phyloP scores from a whole-genome alignment of 2,888 invertebrate genomes.

The Perizoma flavofasciatum region DNA sequence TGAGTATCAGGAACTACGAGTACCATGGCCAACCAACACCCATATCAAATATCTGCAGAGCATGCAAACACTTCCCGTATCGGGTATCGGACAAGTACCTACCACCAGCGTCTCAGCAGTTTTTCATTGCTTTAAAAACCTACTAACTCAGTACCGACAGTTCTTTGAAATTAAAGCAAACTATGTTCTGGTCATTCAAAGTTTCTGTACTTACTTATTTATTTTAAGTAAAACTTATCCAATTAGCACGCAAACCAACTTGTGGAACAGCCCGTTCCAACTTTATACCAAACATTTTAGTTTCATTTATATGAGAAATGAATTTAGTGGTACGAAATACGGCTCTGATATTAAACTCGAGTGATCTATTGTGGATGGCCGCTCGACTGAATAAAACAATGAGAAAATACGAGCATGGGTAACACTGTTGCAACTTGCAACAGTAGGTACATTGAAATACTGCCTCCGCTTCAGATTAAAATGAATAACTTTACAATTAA shows the following conservation, averaged over 20 bases:
- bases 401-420: neutral
- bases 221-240: conserved; percentile 17
- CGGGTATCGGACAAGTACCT: too few species aligned
- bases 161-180: neutral
- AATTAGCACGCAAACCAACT: conserved; percentile 16
- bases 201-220: neutral
- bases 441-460: too few species aligned
- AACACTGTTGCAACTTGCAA: too few species aligned
- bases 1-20: too few species aligned
- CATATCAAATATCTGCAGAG: too few species aligned
- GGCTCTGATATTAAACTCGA: neutral
- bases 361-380: neutral
- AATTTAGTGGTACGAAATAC: conserved; percentile 1
- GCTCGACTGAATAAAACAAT: neutral
- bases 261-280: conserved; percentile 5
- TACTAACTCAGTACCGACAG: too few species aligned
- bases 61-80: too few species aligned
- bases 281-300: conserved; percentile 8
- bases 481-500: too few species aligned
- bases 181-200: neutral
- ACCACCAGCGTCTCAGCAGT: too few species aligned
- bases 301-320: neutral
- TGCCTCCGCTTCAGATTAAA: too few species aligned
- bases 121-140: too few species aligned
- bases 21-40: too few species aligned